These are phyloP conservation scores for Peromyscus attwateri DNA, from an alignment of 2,797 vertebrate genomes.

Conservation along the genomic window DNA sequence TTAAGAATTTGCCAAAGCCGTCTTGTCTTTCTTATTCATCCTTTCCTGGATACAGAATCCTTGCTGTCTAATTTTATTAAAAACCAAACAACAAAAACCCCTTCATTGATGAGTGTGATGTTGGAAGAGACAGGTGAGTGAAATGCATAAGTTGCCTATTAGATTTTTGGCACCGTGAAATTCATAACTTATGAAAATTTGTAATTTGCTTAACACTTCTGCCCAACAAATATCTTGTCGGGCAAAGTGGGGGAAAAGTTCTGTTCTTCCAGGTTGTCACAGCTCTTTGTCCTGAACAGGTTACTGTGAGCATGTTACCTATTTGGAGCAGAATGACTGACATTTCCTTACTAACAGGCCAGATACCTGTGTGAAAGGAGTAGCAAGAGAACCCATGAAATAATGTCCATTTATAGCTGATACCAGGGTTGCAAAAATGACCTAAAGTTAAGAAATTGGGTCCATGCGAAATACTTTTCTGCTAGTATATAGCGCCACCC, in stretches of 20 bases:
- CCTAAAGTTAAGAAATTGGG: constrained; percentile 52
- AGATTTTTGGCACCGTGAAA: not conserved
- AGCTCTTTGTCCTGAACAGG: constrained; percentile 25
- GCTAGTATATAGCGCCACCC: constrained; percentile 81
- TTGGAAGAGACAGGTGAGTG: not conserved
- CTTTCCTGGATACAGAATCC: not conserved
- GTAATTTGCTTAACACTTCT: constrained; percentile 16
- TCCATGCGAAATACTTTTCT: constrained; percentile 47
- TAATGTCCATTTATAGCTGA: constrained; percentile 27
- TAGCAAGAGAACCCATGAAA: constrained; percentile 61
- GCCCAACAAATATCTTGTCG: constrained; percentile 6
- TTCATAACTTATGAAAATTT: not conserved
- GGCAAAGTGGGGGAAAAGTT: not conserved
- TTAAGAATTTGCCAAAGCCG: not conserved
- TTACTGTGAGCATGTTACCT: constrained; percentile 46
- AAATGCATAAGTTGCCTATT: not conserved
- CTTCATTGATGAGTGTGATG: not conserved
- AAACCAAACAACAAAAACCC: not conserved
- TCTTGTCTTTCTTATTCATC: not conserved
- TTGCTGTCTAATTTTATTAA: not conserved
- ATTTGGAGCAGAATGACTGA: not conserved
- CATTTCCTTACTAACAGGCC: constrained; percentile 58
- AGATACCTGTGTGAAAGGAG: constrained; percentile 43
- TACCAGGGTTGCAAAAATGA: constrained; percentile 54
- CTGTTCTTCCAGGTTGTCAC: not conserved